These are phyloP conservation scores for Spea bombifrons DNA, from an alignment of 2,113 vertebrate genomes.

Conservation along the genomic window DNA sequence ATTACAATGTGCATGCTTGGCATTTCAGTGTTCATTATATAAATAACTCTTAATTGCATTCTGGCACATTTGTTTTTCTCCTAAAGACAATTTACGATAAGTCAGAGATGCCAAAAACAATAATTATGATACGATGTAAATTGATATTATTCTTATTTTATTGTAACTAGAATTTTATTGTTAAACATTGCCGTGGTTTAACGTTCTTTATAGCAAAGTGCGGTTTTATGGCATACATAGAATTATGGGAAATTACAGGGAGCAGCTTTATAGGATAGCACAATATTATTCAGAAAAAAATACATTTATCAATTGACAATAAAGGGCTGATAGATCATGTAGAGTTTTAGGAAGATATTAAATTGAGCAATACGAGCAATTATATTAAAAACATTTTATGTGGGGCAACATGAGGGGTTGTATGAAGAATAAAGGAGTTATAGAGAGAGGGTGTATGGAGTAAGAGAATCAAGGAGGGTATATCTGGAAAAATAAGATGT, in stretches of 20 bases:
- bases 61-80: background rate
- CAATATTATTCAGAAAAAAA: too few species aligned
- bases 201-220: background rate
- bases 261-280: too few species aligned
- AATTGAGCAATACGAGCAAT: background rate
- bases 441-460: background rate
- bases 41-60: conserved; percentile 22
- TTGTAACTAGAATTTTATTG: background rate
- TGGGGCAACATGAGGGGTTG: background rate
- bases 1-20: background rate
- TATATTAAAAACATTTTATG: background rate
- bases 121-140: conserved; percentile 22
- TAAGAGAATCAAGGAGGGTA: background rate
- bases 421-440: background rate
- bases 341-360: background rate
- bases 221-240: background rate
- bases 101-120: conserved; percentile 15
- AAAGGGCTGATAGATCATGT: background rate
- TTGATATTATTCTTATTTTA: background rate
- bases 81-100: conserved; percentile 20
- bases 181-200: background rate
- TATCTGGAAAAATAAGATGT: background rate
- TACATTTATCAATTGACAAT: too few species aligned
- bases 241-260: background rate
- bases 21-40: background rate